Evolutionary conservation across 2,797 vertebrate genomes (phyloP).

Genomic region (Meriones psammophilus): DNA sequence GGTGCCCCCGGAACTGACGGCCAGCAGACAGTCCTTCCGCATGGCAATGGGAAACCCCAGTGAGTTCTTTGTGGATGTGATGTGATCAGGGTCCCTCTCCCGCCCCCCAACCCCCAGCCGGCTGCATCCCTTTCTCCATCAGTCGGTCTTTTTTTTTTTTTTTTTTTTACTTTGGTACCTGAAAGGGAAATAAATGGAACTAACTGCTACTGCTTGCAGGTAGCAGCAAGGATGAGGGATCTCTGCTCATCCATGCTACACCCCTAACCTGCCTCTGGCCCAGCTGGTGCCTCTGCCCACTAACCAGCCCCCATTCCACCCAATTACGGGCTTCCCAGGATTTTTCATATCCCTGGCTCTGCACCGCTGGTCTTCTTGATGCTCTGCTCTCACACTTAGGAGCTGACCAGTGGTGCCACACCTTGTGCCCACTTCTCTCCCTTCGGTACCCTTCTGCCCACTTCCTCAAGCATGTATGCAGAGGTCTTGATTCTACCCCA

Average conservation of each 20-base stretch:
- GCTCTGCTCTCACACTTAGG: not conserved
- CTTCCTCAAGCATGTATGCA: constrained; percentile 60
- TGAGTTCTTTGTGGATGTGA: constrained; percentile 99
- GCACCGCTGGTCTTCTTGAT: constrained; percentile 8
- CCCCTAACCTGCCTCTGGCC: constrained; percentile 74
- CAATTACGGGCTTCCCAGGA: constrained; percentile 14
- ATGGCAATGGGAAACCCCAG: constrained; percentile 98
- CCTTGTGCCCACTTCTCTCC: not conserved
- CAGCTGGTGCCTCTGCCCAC: constrained; percentile 47
- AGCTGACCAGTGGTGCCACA: not conserved
- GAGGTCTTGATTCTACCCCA: constrained; percentile 28
- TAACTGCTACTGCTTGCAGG: constrained; percentile 78
- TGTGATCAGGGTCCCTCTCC: constrained; percentile 90
- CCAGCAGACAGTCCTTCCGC: constrained; percentile 97
- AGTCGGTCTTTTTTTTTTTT: constrained; percentile 84
- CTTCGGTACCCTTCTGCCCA: not conserved
- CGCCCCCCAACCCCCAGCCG: constrained; percentile 76
- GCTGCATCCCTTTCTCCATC: constrained; percentile 83
- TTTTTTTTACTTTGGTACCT: constrained; percentile 83
- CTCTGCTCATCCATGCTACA: constrained; percentile 1
- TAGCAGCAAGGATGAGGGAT: constrained; percentile 29
- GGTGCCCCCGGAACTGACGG: constrained; percentile 97
- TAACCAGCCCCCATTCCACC: not conserved
- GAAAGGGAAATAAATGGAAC: constrained; percentile 84
- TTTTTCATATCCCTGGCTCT: not conserved